A percentile compares a stretch with the other conserved stretches of the same genome.
These are phyloP conservation scores for Drosophila suzukii DNA, from an alignment of 1,140 invertebrate genomes.

Conservation along the genomic window DNA sequence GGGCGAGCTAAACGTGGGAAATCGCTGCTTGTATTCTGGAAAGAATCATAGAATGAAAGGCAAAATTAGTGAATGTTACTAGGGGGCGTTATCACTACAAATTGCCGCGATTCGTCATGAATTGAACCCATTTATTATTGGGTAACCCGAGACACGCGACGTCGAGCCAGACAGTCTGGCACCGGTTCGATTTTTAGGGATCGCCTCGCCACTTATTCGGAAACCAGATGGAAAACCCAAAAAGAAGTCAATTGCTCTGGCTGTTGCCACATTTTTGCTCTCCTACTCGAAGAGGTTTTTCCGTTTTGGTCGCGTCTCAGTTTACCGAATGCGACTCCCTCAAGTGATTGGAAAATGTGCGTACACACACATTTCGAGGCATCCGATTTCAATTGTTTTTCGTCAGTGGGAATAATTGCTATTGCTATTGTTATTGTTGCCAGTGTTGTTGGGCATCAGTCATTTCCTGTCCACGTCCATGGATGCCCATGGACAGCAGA, in stretches of 20 bases:
- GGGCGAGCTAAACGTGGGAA: slow-evolving; percentile 79
- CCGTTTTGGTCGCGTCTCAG: slow-evolving; percentile 68
- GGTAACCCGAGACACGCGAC: slow-evolving; percentile 25
- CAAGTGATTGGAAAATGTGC: slow-evolving; percentile 51
- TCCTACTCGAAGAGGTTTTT: slow-evolving; percentile 64
- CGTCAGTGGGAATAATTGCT: slow-evolving; percentile 49
- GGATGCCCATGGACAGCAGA: not conserved
- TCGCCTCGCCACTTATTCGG: slow-evolving; percentile 46
- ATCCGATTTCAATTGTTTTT: slow-evolving; percentile 52
- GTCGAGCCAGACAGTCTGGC: slow-evolving; percentile 45
- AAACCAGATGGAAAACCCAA: slow-evolving; percentile 76
- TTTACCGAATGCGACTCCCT: slow-evolving; percentile 44
- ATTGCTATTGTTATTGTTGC: slow-evolving; percentile 48
- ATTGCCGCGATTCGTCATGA: slow-evolving; percentile 37
- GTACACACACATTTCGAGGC: slow-evolving; percentile 37
- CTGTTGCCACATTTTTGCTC: slow-evolving; percentile 31
- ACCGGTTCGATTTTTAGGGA: slow-evolving; percentile 14
- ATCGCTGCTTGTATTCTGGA: slow-evolving; percentile 78
- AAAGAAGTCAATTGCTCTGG: slow-evolving; percentile 34
- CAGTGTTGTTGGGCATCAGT: slow-evolving; percentile 49
- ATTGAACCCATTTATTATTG: slow-evolving; percentile 1
- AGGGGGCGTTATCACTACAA: slow-evolving; percentile 31
- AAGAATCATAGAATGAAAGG: slow-evolving; percentile 1
- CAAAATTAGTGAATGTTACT: slow-evolving; percentile 12
- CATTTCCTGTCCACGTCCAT: slow-evolving; percentile 64